Evolutionary conservation across 2,888 invertebrate species (phyloP), one percentile per base, ranked within the genome.

Genomic region (Ennomos fuscantarius): DNA sequence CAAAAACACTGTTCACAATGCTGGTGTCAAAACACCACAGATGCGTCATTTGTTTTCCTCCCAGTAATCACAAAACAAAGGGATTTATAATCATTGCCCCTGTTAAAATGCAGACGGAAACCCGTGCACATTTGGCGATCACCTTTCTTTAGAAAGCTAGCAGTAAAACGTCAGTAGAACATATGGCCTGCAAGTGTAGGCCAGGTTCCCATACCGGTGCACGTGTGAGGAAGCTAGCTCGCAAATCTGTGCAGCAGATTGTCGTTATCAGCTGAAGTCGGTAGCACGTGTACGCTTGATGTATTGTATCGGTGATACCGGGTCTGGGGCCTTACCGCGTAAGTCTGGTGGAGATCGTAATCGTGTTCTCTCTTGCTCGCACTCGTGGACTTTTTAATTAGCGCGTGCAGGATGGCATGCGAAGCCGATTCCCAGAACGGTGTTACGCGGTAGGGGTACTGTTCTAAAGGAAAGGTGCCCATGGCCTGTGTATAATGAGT

Each of bases 161-260:
- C 81, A 84, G 87, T 89, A 87, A 89, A 89, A 87, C 83, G 79
- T 86, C 81, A 77, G 84, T 87, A 87, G 87, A 87, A 84, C 81
- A 90, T 87, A 79, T 89, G 89, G 77, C 66, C 58, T 66, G 77
- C 82, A 78, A 73, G 68, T 73, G 74, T 36, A 47, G 36, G 13
- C 73, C 63, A 66, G 68, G 77, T 78, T 82, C 82, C 80, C 82
- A 78, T 72, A 78, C 78, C 79, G 73, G 68, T 73, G 81, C 89
- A 90, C 88, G 90, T 90, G 90, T 81, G 74, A 81, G 82, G 83
- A 83, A 83, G 74, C 78, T 63, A 55, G 70, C 74, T 77, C 75
- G 90, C 89, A 87, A 90, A 91, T 91, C 89, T 90, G 90, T 78
- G 79, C 74, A 70, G 78, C 90, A 90, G 78, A 87, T 89, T 90